A percentile compares a stretch with the other conserved stretches of the same genome.
Evolutionary conservation across 1,140 invertebrate species (phyloP).

Genomic region (Whitmania pigra): DNA sequence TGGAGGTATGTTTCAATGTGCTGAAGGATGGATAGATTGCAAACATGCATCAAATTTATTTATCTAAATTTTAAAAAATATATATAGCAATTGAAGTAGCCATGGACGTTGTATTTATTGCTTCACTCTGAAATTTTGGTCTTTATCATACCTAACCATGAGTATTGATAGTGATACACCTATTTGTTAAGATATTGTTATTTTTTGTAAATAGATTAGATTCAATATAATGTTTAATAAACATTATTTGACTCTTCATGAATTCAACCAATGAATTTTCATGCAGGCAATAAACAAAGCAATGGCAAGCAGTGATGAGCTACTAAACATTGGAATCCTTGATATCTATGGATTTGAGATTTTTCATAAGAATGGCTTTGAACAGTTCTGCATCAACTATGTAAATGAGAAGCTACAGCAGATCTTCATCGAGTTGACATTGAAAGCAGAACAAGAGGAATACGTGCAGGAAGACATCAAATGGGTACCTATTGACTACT

Average conservation of each 20-base stretch:
- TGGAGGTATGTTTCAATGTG: slow-evolving; percentile 46
- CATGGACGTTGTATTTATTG: no score
- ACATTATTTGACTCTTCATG: not conserved
- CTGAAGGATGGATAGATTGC: no score
- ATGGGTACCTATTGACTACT: slow-evolving; percentile 62
- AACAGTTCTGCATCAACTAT: slow-evolving; percentile 87
- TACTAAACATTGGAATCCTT: slow-evolving; percentile 50
- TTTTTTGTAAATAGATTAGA: no score
- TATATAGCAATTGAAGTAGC: no score
- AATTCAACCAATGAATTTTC: not conserved
- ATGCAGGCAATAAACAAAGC: slow-evolving; percentile 52
- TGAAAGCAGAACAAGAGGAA: slow-evolving; percentile 61
- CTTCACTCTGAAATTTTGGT: no score
- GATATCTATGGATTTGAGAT: slow-evolving; percentile 60
- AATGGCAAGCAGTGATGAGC: slow-evolving; percentile 48
- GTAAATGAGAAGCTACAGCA: slow-evolving; percentile 72
- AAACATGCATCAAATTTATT: no score
- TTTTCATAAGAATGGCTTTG: slow-evolving; percentile 58
- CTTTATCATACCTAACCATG: no score
- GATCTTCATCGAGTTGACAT: slow-evolving; percentile 62
- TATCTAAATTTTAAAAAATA: no score
- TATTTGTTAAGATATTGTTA: no score
- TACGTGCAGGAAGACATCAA: slow-evolving; percentile 59
- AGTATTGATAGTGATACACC: no score
- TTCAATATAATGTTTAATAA: not conserved